A percentile compares a stretch with the other conserved stretches of the same genome.
Conservation (phyloP, 2,113 vertebrate species). For the Neomonachus schauinslandi region DNA sequence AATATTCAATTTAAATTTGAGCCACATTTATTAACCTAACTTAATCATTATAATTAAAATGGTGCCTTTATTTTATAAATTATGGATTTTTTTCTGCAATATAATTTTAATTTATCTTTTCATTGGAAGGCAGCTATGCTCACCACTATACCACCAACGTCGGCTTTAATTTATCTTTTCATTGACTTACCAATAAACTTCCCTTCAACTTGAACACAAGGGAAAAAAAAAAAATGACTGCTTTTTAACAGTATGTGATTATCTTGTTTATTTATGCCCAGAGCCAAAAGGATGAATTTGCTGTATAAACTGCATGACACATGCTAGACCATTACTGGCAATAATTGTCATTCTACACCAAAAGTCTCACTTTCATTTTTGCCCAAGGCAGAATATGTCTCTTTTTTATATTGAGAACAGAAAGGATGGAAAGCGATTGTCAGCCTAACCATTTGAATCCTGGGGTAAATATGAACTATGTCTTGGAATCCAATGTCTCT, state of each 20-base stretch:
- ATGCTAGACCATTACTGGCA: constrained; percentile 19
- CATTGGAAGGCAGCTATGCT: constrained; percentile 88
- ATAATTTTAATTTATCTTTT: not conserved
- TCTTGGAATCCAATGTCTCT: not conserved
- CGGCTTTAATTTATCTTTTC: constrained; percentile 26
- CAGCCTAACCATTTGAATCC: constrained; percentile 20
- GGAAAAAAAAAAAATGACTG: not conserved
- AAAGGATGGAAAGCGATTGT: not conserved
- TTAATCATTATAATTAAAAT: not conserved
- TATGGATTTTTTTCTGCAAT: not conserved
- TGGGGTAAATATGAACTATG: not conserved
- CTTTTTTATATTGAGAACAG: not conserved
- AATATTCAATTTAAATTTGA: not conserved
- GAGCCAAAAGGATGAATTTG: not conserved
- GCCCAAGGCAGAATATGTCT: not conserved
- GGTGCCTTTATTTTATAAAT: constrained; percentile 6
- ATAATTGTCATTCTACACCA: not conserved
- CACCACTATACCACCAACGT: constrained; percentile 88
- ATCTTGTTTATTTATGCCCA: constrained; percentile 36
- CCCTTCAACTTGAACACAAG: not conserved
- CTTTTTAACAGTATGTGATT: constrained; percentile 7
- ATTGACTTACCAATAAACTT: not conserved
- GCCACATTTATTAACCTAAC: not conserved
- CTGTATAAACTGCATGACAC: constrained; percentile 17
- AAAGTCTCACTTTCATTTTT: constrained; percentile 48